Evolutionary conservation across 2,888 invertebrate genomes (phyloP).

Genomic region (Harpalus rubripes): DNA sequence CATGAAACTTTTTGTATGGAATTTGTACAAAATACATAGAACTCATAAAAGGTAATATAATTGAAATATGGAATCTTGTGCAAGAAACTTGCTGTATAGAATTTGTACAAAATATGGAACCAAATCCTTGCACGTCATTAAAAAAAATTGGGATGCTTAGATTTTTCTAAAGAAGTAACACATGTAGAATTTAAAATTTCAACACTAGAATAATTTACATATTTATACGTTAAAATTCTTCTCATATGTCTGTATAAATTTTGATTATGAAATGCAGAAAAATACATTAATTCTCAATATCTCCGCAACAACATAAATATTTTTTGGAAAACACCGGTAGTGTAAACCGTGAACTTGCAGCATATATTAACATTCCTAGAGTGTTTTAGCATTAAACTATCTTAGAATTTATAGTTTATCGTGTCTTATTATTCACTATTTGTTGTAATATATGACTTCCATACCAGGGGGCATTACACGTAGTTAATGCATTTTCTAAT

Average conservation of each 20-base stretch:
- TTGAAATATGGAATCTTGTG: too few species aligned
- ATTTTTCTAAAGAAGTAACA: too few species aligned
- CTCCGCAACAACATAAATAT: neutral
- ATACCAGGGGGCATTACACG: conserved; percentile 51
- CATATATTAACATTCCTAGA: conserved; percentile 53
- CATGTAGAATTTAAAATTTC: neutral
- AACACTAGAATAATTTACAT: neutral
- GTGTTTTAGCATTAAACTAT: conserved; percentile 42
- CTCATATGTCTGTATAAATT: neutral
- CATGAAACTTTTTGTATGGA: too few species aligned
- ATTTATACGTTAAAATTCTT: neutral
- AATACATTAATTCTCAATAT: neutral
- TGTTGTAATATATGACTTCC: conserved; percentile 60
- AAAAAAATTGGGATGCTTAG: too few species aligned
- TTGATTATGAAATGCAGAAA: neutral
- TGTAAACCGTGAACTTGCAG: conserved; percentile 44
- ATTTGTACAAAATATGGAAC: too few species aligned
- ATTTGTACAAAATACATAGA: too few species aligned
- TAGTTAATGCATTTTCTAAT: conserved; percentile 47
- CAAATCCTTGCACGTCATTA: too few species aligned
- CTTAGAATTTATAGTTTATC: conserved; percentile 54
- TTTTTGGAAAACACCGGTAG: conserved; percentile 42
- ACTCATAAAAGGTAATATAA: too few species aligned
- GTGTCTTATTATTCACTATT: conserved; percentile 61
- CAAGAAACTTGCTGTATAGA: too few species aligned